Evolutionary conservation across 2,888 invertebrate genomes (phyloP).

Genomic region (Eulithis testata): DNA sequence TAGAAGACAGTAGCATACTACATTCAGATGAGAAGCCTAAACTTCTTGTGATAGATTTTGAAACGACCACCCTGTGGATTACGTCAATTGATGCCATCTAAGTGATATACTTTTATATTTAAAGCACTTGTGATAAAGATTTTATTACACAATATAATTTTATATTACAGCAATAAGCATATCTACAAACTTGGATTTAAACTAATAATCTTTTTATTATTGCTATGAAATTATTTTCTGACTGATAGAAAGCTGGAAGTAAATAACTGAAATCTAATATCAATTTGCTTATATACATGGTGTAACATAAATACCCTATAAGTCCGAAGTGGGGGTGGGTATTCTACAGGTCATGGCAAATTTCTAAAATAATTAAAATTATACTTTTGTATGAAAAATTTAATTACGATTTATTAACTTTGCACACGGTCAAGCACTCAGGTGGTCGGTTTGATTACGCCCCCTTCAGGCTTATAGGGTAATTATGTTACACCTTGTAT

Average conservation of each 20-base stretch:
- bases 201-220: slow-evolving; percentile 2
- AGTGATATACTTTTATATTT: slow-evolving; percentile 16
- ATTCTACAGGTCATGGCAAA: too few species aligned
- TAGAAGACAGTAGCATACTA: neutral
- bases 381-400: too few species aligned
- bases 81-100: slow-evolving; percentile 26
- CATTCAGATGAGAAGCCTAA: neutral
- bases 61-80: slow-evolving; percentile 16
- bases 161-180: slow-evolving; percentile 14
- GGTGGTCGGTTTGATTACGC: too few species aligned
- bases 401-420: too few species aligned
- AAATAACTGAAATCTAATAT: neutral
- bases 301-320: too few species aligned
- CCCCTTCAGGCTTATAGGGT: too few species aligned
- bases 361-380: too few species aligned
- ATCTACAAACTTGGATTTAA: slow-evolving; percentile 6
- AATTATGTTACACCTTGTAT: too few species aligned
- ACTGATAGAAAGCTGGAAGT: slow-evolving; percentile 18
- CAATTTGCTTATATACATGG: slow-evolving; percentile 2
- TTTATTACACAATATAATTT: slow-evolving; percentile 16
- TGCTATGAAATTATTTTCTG: slow-evolving; percentile 11
- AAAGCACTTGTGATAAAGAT: slow-evolving; percentile 31
- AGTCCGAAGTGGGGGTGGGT: too few species aligned
- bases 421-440: too few species aligned
- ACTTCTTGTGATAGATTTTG: neutral